Percentiles rank a stretch among this genome's conserved stretches.
Evolutionary conservation across 2,113 vertebrate genomes (phyloP).

Genomic region (Ptyas mucosa): DNA sequence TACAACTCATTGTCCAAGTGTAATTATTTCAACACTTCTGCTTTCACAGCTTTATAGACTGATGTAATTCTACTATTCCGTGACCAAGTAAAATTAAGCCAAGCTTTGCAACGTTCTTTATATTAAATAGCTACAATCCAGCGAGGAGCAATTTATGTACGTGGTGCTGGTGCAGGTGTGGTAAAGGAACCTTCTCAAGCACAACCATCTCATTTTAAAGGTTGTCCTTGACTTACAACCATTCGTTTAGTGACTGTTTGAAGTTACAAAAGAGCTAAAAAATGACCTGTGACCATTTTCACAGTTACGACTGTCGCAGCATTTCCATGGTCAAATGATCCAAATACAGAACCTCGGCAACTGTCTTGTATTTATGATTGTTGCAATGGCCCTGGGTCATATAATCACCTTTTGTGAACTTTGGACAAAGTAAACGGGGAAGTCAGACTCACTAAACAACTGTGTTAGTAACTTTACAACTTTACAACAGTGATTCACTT

Average conservation of each 20-base stretch:
- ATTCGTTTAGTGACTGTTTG: not conserved
- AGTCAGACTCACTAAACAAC: not conserved
- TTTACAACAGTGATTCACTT: not conserved
- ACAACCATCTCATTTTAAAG: not conserved
- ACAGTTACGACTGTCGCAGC: too few relatives aligned
- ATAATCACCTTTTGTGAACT: not conserved
- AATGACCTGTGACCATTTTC: not conserved
- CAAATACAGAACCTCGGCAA: too few relatives aligned
- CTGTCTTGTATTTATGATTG: too few relatives aligned
- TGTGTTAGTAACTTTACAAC: not conserved
- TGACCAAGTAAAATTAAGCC: accelerated
- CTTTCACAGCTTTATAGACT: not conserved
- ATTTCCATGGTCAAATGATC: too few relatives aligned
- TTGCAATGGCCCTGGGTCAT: too few relatives aligned
- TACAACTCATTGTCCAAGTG: not conserved
- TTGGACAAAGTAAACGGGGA: not conserved
- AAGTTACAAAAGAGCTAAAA: not conserved
- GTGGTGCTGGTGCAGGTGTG: not conserved
- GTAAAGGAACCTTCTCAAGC: not conserved
- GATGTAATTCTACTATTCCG: not conserved
- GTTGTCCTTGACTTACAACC: not conserved
- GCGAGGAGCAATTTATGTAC: not conserved
- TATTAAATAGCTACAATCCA: not conserved
- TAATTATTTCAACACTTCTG: conserved; percentile 9
- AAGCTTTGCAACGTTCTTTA: conserved; percentile 11